phyloP scores from a whole-genome alignment of 1,140 invertebrate species.

The Ceratina australensis region DNA sequence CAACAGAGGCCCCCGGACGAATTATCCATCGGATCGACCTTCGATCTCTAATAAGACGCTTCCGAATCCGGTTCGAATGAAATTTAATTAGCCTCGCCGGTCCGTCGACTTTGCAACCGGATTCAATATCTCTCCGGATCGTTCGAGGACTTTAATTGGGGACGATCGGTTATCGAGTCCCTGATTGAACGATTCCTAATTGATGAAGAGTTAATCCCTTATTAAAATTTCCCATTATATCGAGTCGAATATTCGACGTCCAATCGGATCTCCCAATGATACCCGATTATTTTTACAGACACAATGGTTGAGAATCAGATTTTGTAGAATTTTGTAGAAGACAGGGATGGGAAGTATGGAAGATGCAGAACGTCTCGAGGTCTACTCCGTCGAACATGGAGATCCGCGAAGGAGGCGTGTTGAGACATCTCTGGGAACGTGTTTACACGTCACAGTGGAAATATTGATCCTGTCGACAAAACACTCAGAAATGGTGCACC shows the following conservation, averaged over 20 bases:
- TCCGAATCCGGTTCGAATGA: neutral
- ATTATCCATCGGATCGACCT: neutral
- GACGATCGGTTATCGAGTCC: neutral
- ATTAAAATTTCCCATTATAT: neutral
- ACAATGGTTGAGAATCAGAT: no score
- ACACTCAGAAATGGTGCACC: neutral
- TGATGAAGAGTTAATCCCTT: neutral
- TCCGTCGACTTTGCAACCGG: neutral
- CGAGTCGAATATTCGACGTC: no score
- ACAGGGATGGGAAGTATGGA: neutral
- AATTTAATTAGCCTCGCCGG: slow-evolving; percentile 28
- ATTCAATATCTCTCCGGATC: slow-evolving; percentile 27
- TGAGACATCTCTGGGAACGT: neutral
- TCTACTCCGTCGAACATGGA: neutral
- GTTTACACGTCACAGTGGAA: slow-evolving; percentile 5
- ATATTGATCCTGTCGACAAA: neutral
- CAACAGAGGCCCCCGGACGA: neutral
- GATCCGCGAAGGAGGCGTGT: neutral
- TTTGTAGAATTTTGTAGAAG: neutral
- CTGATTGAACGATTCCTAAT: neutral
- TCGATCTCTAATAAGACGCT: slow-evolving; percentile 17
- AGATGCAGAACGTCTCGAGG: neutral
- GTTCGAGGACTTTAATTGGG: neutral
- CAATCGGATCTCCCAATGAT: no score
- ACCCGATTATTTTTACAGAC: no score